Conservation (phyloP, 2,797 vertebrate genomes). For the Bovichtus variegatus region DNA sequence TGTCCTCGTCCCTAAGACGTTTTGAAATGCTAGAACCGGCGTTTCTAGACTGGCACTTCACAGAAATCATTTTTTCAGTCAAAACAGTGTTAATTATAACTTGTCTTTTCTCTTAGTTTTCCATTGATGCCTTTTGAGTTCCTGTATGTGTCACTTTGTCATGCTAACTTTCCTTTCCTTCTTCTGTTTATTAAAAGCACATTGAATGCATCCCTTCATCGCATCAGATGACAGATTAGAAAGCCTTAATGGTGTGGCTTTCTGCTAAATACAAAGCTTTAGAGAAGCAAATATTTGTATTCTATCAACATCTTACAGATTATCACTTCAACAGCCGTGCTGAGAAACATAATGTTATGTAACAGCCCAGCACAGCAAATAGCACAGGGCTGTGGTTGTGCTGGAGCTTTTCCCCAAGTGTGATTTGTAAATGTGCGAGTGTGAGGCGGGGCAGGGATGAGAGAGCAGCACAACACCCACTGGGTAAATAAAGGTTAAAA, state of each 20-base stretch:
- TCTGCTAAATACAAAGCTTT: not conserved
- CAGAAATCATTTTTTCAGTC: no score
- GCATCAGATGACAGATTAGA: not conserved
- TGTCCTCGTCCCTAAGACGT: not conserved
- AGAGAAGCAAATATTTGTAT: not conserved
- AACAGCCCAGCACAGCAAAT: slow-evolving; percentile 5
- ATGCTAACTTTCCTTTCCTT: not conserved
- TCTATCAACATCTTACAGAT: not conserved
- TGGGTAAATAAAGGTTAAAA: slow-evolving; percentile 32
- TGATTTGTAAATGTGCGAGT: slow-evolving; percentile 47
- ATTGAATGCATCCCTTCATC: not conserved
- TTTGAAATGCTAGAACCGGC: not conserved
- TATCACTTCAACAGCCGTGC: not conserved
- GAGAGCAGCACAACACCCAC: slow-evolving; percentile 26
- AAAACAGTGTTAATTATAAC: no score
- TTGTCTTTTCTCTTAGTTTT: no score
- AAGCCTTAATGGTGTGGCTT: not conserved
- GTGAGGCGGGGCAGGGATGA: slow-evolving; percentile 34
- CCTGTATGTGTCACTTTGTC: not conserved
- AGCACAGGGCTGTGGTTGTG: not conserved
- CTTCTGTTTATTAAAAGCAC: not conserved
- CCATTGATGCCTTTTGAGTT: not conserved
- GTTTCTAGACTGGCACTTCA: no score
- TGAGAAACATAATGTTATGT: not conserved
- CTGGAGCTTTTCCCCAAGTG: slow-evolving; percentile 50